Conservation (phyloP, 2,797 vertebrate species). For the Chanos chanos region DNA sequence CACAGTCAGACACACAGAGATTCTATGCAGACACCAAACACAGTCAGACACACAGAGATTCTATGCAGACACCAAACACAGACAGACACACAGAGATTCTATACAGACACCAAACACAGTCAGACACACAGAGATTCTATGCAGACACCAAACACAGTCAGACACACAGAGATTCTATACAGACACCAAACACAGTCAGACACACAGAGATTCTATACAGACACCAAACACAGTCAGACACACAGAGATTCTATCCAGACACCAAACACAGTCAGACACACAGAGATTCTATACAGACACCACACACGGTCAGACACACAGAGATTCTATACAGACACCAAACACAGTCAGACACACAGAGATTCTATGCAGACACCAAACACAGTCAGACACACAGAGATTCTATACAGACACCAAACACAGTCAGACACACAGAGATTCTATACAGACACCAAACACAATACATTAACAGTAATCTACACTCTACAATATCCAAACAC, state of each 20-base stretch:
- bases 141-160: slow-evolving; percentile 35
- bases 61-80: slow-evolving; percentile 61
- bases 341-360: slow-evolving; percentile 2
- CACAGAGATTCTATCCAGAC: slow-evolving; percentile 63
- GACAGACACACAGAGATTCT: slow-evolving; percentile 56
- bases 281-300: slow-evolving; percentile 63
- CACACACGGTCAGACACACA: neutral
- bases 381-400: slow-evolving; percentile 1
- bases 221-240: slow-evolving; percentile 15
- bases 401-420: slow-evolving; percentile 63
- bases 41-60: slow-evolving; percentile 15
- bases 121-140: slow-evolving; percentile 58
- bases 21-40: slow-evolving; percentile 63
- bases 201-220: slow-evolving; percentile 62
- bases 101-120: slow-evolving; percentile 40
- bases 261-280: neutral
- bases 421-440: slow-evolving; percentile 2
- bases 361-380: slow-evolving; percentile 63
- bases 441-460: too few relatives aligned
- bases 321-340: slow-evolving; percentile 63
- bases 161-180: slow-evolving; percentile 61
- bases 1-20: slow-evolving; percentile 1
- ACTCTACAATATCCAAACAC: neutral
- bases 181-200: slow-evolving; percentile 20
- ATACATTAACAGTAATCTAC: too few relatives aligned